A percentile compares a stretch with the other conserved stretches of the same genome.
phyloP scores from a whole-genome alignment of 2,888 invertebrate species.

The Ochropleura leucogaster region DNA sequence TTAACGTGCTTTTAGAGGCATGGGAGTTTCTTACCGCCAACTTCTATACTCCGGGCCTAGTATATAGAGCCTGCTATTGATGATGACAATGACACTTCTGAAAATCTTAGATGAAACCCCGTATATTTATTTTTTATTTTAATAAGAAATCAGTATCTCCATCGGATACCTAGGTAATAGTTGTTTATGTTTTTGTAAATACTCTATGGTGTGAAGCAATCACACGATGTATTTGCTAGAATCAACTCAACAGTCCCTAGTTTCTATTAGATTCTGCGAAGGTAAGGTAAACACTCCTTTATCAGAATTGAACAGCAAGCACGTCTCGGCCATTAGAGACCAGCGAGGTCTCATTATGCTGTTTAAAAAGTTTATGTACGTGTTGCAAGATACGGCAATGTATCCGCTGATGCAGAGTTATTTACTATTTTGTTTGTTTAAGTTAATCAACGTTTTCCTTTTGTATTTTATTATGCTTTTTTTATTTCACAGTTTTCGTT shows the following conservation, averaged over 20 bases:
- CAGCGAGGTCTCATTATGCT: constrained; percentile 46
- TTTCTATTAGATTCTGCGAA: constrained; percentile 27
- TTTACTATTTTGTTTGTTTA: constrained; percentile 14
- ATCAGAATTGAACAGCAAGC: constrained; percentile 44
- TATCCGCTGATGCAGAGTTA: constrained; percentile 9
- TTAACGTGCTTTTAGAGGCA: too few relatives aligned
- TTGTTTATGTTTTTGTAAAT: background rate
- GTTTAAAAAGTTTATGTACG: constrained; percentile 52
- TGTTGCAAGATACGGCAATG: constrained; percentile 35
- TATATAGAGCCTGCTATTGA: too few relatives aligned
- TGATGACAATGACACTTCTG: too few relatives aligned
- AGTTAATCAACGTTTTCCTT: constrained; percentile 4
- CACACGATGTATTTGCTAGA: background rate
- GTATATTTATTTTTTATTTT: background rate
- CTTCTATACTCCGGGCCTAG: too few relatives aligned
- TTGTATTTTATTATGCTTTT: background rate
- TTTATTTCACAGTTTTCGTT: background rate
- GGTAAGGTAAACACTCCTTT: constrained; percentile 48
- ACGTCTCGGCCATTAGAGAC: constrained; percentile 55
- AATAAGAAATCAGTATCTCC: background rate
- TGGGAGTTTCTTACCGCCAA: too few relatives aligned
- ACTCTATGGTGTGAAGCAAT: background rate
- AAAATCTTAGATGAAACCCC: too few relatives aligned
- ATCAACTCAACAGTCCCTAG: background rate
- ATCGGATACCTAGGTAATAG: background rate